Conservation (phyloP, 2,113 vertebrate species). For the Ammospiza nelsoni region DNA sequence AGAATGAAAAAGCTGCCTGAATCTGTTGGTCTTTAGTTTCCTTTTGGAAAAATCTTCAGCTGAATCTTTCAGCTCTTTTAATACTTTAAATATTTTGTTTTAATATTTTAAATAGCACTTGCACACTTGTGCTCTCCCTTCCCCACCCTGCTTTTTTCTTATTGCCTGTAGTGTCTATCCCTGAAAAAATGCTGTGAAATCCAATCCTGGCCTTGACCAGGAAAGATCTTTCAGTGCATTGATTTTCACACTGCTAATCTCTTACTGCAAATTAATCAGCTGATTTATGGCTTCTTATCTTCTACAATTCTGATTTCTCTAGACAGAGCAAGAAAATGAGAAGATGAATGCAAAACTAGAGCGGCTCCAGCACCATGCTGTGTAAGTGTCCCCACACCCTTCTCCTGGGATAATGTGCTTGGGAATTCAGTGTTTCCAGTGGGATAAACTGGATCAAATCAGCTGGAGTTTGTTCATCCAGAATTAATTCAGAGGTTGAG, state of each 20-base stretch:
- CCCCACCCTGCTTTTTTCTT: background rate
- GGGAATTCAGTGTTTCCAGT: background rate
- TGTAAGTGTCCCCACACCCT: constrained; percentile 76
- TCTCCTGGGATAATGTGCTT: background rate
- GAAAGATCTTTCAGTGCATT: too few species aligned
- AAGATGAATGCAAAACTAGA: constrained; percentile 85
- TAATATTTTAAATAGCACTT: background rate
- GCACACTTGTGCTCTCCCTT: accelerated
- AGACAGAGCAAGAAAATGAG: constrained; percentile 92
- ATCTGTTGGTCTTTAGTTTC: background rate
- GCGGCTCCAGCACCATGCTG: constrained; percentile 84
- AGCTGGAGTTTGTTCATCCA: background rate
- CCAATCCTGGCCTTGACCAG: background rate
- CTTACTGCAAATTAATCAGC: too few species aligned
- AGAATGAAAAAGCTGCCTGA: background rate
- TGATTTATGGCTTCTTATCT: background rate
- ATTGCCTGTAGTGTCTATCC: background rate
- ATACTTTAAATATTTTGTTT: background rate
- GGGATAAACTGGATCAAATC: background rate
- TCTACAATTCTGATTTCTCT: background rate
- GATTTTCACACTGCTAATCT: too few species aligned
- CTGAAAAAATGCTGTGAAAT: background rate
- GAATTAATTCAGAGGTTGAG: background rate
- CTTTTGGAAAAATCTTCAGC: background rate
- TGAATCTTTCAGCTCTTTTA: background rate